A percentile compares a stretch with the other conserved stretches of the same genome.
phyloP scores from a whole-genome alignment of 2,797 vertebrate genomes.

The Cirrhinus mrigala region DNA sequence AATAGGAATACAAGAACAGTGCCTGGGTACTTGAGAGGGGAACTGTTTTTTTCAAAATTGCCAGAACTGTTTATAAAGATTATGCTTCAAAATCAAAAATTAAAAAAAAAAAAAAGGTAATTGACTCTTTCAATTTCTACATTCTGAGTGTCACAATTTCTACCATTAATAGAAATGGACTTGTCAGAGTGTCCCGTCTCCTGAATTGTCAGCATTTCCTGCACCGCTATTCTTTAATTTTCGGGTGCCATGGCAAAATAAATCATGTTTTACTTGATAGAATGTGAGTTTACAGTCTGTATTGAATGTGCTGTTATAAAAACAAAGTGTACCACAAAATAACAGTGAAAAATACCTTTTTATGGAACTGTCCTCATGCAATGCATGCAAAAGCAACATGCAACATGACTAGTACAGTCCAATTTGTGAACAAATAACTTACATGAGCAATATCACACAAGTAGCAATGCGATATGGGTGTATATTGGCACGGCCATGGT shows the following conservation, averaged over 20 bases:
- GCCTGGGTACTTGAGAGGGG: neutral
- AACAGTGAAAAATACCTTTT: neutral
- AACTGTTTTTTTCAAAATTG: constrained; percentile 7
- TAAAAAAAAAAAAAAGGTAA: neutral
- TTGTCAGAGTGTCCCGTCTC: neutral
- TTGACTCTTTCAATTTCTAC: neutral
- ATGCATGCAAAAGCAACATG: neutral
- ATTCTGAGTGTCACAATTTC: neutral
- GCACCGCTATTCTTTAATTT: constrained; percentile 15
- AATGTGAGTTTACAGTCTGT: neutral
- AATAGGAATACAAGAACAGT: constrained; percentile 5
- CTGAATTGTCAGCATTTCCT: constrained; percentile 24
- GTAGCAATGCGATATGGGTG: no score
- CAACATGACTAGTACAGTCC: neutral
- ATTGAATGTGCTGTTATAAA: constrained; percentile 10
- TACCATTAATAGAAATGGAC: no score
- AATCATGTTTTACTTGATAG: constrained; percentile 2
- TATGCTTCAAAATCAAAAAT: neutral
- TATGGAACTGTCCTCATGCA: neutral
- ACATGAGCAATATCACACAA: no score
- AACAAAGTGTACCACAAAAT: neutral
- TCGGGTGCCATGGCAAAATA: neutral
- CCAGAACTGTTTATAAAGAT: constrained; percentile 4
- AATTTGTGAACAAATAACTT: neutral
- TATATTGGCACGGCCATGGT: no score